Percentiles rank a stretch among this genome's conserved stretches.
phyloP scores from a whole-genome alignment of 2,113 vertebrate genomes.

The Megaleporinus macrocephalus region DNA sequence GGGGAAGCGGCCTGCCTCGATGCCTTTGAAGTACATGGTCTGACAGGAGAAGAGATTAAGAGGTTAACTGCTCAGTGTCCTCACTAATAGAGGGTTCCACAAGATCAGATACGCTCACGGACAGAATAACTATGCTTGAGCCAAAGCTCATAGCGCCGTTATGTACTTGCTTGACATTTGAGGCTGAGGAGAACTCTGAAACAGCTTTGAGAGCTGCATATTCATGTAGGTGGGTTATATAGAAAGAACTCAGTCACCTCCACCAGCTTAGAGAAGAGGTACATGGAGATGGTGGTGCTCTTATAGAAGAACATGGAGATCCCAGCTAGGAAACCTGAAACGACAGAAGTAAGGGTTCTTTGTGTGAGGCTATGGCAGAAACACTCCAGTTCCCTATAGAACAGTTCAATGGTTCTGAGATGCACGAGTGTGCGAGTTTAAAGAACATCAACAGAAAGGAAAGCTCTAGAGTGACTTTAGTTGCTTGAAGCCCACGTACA shows the following conservation, averaged over 20 bases:
- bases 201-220: neutral
- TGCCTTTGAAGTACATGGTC: constrained; percentile 98
- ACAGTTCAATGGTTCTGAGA: too few relatives aligned
- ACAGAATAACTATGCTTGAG: neutral
- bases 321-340: constrained; percentile 93
- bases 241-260: constrained; percentile 81
- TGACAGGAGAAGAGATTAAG: constrained; percentile 57
- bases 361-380: too few relatives aligned
- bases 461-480: too few relatives aligned
- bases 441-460: too few relatives aligned
- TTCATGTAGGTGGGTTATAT: neutral
- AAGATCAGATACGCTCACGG: neutral
- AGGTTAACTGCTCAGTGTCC: neutral
- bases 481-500: too few relatives aligned
- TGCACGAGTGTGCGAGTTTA: too few relatives aligned
- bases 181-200: too few relatives aligned
- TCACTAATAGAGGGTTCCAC: neutral
- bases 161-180: neutral
- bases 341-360: neutral
- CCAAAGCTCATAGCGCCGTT: neutral
- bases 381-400: too few relatives aligned
- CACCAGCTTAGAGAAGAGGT: constrained; percentile 95
- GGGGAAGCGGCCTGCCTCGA: constrained; percentile 92
- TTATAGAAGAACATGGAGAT: constrained; percentile 99
- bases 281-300: constrained; percentile 99